phyloP scores from a whole-genome alignment of 2,797 vertebrate genomes.

The Eulemur mongoz region DNA sequence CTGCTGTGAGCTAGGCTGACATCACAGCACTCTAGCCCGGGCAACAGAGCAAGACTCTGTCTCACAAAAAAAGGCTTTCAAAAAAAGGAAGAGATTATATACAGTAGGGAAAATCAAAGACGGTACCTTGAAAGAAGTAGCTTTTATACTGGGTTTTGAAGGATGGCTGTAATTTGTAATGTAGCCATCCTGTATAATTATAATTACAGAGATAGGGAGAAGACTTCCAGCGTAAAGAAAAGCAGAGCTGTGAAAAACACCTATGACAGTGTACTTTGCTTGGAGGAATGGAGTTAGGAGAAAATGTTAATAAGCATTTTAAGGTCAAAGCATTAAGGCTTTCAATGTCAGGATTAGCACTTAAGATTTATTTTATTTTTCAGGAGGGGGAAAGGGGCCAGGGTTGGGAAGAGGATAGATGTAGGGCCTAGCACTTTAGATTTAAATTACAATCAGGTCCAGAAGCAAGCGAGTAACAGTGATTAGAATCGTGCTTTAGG shows the following conservation, averaged over 20 bases:
- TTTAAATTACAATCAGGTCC: conserved; percentile 17
- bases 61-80: neutral
- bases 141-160: neutral
- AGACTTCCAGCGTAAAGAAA: neutral
- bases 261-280: neutral
- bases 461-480: neutral
- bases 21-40: no score
- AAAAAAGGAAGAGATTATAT: conserved; percentile 8
- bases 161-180: neutral
- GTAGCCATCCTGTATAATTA: no score
- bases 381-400: no score
- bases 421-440: neutral
- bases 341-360: neutral
- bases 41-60: no score
- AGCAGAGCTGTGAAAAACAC: neutral
- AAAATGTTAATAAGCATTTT: conserved; percentile 12
- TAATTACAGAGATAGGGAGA: neutral
- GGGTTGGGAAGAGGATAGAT: no score
- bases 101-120: neutral
- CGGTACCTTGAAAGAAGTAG: neutral
- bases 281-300: neutral
- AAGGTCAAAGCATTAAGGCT: conserved; percentile 13
- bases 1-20: no score
- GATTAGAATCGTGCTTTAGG: conserved; percentile 20
- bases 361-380: neutral